phyloP scores from a whole-genome alignment of 1,140 invertebrate species.

The Stratiolaelaps scimitus region DNA sequence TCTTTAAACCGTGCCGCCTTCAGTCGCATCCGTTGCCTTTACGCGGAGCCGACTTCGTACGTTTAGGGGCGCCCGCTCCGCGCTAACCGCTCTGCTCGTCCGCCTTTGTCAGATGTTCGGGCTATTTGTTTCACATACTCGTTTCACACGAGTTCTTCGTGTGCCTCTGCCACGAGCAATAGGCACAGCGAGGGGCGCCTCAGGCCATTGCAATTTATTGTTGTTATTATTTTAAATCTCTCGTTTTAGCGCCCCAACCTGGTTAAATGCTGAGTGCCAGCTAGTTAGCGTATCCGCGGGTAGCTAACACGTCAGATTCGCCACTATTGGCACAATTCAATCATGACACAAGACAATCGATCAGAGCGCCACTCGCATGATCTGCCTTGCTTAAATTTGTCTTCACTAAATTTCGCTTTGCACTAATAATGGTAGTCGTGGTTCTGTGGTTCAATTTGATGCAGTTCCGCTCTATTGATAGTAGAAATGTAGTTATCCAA shows the following conservation, averaged over 20 bases:
- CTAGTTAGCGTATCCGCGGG: too few relatives aligned
- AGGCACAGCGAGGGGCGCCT: background rate
- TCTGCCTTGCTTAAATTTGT: background rate
- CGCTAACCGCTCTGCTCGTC: background rate
- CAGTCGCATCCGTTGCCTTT: background rate
- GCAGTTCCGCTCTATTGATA: too few relatives aligned
- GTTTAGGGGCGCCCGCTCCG: slow-evolving; percentile 10
- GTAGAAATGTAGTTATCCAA: background rate
- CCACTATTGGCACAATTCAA: too few relatives aligned
- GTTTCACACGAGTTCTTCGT: background rate
- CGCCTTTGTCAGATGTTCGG: background rate
- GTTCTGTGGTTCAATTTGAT: background rate
- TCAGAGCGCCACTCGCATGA: too few relatives aligned
- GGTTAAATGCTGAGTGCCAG: too few relatives aligned
- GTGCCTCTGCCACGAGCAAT: background rate
- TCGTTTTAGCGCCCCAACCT: too few relatives aligned
- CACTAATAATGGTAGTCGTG: slow-evolving; percentile 1
- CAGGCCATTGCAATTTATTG: too few relatives aligned
- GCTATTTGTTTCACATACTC: background rate
- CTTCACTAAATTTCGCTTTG: background rate
- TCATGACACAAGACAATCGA: too few relatives aligned
- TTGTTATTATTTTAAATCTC: too few relatives aligned
- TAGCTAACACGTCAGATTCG: too few relatives aligned
- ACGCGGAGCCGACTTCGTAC: slow-evolving; percentile 22
- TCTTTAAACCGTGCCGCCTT: slow-evolving; percentile 12